Evolutionary conservation across 2,113 vertebrate genomes (phyloP), one percentile per base, ranked within the genome.

Genomic region (Corythoichthys intestinalis): DNA sequence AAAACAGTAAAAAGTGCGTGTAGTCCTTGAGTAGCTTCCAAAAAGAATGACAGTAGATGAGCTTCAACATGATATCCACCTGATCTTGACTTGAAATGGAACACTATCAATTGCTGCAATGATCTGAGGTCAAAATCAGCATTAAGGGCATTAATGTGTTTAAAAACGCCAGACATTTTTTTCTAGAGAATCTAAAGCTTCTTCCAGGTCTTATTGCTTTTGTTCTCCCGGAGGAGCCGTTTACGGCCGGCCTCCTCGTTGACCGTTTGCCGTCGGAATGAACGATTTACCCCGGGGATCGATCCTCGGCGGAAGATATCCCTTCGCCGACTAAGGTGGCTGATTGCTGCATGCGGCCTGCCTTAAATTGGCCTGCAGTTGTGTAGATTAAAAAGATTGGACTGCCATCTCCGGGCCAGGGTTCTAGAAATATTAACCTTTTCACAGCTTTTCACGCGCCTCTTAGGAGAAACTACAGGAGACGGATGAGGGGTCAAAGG

Each of bases 391-490:
- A 76, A 73, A 58, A 64, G 69, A 72, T 67, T 71, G 63, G 65
- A 60, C 60, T 75, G 71, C 69, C 63, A 63, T 35, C 5, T 63
- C 14, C 1, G 9, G 62, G 70, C 69, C 76, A 46, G 64, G 46
- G 71, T 76, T 80, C 80, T 52, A 67, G 69, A 68, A 72, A 75
- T 87, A 76, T 77, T 83, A 79, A 85, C 78, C 75, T 66, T 68
- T 80, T 72, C 68, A 76, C 65, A 60, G 69, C 74, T 72, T 65
- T 28, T 28, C 20, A 62, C 66, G 28, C 49, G 20, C 65, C 50
- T 17, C 3, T 20, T 13, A 0, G 13, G 75, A 20, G 69, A 73
- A 50, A 28, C 71, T 69, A 0, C 0, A 63, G 54, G 56, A 63
- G 76, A 77, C 81, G 57, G 39, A 82, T 81, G 12, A 59, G 11